Evolutionary conservation across 2,888 invertebrate genomes (phyloP).

Genomic region (Oxytorus armatus): DNA sequence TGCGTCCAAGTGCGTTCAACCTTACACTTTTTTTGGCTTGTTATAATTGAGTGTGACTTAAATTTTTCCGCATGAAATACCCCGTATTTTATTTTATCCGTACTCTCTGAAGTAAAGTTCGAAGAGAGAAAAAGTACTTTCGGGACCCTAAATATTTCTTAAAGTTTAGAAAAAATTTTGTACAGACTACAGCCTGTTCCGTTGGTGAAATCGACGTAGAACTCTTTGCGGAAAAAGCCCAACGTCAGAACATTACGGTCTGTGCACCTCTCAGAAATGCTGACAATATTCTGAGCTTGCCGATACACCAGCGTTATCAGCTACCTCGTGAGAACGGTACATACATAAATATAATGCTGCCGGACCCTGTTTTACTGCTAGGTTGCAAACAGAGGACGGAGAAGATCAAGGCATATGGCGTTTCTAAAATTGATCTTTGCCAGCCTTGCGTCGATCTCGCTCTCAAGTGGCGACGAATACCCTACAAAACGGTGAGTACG

Average conservation of each 20-base stretch:
- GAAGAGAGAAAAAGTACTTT: no score
- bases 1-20: no score
- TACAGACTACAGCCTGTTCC: constrained; percentile 77
- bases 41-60: no score
- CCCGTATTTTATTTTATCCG: no score
- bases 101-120: no score
- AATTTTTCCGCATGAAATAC: no score
- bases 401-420: constrained; percentile 75
- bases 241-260: constrained; percentile 76
- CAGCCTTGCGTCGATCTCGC: constrained; percentile 74
- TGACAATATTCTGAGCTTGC: constrained; percentile 71
- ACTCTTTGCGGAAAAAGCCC: constrained; percentile 79
- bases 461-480: constrained; percentile 79
- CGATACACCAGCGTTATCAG: constrained; percentile 81
- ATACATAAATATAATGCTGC: no score
- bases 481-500: constrained; percentile 76
- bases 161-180: no score
- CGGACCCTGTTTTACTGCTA: constrained; percentile 76
- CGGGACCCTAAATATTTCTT: no score
- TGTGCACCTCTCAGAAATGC: constrained; percentile 72
- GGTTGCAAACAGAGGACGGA: constrained; percentile 78
- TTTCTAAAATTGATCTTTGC: constrained; percentile 79
- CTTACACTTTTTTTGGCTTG: no score
- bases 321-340: no score
- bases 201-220: constrained; percentile 81